Conservation (phyloP, 1,140 invertebrate species). For the Rhagoletis pomonella region DNA sequence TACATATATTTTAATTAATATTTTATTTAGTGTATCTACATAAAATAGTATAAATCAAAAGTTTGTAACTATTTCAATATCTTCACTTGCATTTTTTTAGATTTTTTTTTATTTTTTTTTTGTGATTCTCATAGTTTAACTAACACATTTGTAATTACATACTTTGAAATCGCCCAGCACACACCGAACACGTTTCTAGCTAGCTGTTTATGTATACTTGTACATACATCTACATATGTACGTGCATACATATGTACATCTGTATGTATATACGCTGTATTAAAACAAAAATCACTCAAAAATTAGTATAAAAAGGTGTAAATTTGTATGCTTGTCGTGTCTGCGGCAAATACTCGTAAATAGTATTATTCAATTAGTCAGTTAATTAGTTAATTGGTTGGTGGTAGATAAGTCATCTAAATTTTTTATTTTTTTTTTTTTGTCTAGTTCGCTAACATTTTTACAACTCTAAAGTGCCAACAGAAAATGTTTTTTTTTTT, state of each 20-base stretch:
- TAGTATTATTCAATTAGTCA: slow-evolving; percentile 31
- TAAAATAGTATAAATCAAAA: slow-evolving; percentile 40
- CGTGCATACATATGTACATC: neutral
- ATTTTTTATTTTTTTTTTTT: neutral
- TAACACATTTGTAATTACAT: slow-evolving; percentile 34
- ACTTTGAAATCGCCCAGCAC: slow-evolving; percentile 31
- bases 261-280: slow-evolving; percentile 11
- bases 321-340: slow-evolving; percentile 41
- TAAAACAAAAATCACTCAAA: slow-evolving; percentile 47
- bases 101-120: neutral
- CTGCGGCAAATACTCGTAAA: slow-evolving; percentile 35
- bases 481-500: neutral
- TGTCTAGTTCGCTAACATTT: neutral
- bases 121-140: slow-evolving; percentile 24
- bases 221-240: neutral
- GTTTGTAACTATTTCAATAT: slow-evolving; percentile 25
- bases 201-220: neutral
- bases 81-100: neutral
- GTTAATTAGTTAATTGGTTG: slow-evolving; percentile 31
- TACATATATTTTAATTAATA: neutral
- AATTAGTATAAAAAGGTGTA: slow-evolving; percentile 52
- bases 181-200: slow-evolving; percentile 7
- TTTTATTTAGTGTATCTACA: slow-evolving; percentile 17
- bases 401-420: slow-evolving; percentile 16
- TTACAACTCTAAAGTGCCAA: slow-evolving; percentile 16